Conservation (phyloP, 2,797 vertebrate species). For the Falco concolor region DNA sequence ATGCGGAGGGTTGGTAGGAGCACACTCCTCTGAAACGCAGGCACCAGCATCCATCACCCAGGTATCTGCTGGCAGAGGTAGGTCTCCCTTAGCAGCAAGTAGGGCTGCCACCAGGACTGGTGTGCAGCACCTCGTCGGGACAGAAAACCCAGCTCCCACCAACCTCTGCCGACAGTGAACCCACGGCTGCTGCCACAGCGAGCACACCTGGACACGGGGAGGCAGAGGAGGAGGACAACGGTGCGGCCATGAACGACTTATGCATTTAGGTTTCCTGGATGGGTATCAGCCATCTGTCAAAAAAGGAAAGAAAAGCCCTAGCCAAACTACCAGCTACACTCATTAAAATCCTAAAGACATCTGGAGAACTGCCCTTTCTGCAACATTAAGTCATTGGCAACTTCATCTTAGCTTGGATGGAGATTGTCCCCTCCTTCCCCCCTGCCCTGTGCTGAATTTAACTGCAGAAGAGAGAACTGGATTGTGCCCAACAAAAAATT, state of each 20-base stretch:
- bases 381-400: not conserved
- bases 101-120: not conserved
- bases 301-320: conserved; percentile 7
- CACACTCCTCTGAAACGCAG: fast-evolving
- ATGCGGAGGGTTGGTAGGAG: not conserved
- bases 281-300: not conserved
- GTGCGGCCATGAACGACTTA: not conserved
- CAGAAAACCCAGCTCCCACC: not conserved
- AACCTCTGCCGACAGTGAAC: fast-evolving
- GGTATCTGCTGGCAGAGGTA: not conserved
- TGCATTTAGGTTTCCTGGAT: conserved; percentile 2
- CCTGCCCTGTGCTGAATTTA: fast-evolving
- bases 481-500: not conserved
- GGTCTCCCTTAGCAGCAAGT: not conserved
- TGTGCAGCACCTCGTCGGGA: fast-evolving
- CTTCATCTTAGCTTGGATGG: not conserved
- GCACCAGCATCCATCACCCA: not conserved
- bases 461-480: not conserved
- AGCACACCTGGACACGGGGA: not conserved
- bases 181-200: fast-evolving
- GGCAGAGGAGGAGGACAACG: not conserved
- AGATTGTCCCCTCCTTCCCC: not conserved
- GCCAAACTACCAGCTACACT: not conserved
- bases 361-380: conserved; percentile 26
- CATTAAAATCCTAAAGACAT: conserved; percentile 14